phyloP scores from a whole-genome alignment of 2,888 invertebrate species.

The Apantesis nais region DNA sequence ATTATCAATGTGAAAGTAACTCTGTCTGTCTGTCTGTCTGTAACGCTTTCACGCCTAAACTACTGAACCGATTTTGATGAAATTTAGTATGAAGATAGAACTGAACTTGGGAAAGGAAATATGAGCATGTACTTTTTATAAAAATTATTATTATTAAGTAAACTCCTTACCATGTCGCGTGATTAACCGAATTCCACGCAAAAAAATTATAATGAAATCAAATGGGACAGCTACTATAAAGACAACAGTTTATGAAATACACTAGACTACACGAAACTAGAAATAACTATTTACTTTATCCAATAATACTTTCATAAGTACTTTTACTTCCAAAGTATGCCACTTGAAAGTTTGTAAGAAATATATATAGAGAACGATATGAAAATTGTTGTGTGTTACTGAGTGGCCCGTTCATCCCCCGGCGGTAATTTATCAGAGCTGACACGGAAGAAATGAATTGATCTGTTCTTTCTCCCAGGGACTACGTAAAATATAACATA shows the following conservation, averaged over 20 bases:
- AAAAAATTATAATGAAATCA: too few relatives aligned
- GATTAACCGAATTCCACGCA: too few relatives aligned
- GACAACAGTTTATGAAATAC: background rate
- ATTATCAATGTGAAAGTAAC: too few relatives aligned
- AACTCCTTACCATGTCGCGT: too few relatives aligned
- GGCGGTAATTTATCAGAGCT: conserved; percentile 3
- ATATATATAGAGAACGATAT: conserved; percentile 2
- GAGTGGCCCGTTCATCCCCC: background rate
- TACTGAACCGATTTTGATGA: too few relatives aligned
- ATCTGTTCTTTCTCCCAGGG: background rate
- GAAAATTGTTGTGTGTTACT: background rate
- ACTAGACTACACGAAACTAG: too few relatives aligned
- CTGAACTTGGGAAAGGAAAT: too few relatives aligned
- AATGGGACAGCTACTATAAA: background rate
- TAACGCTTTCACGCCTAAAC: too few relatives aligned
- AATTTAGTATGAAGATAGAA: too few relatives aligned
- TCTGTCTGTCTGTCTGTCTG: too few relatives aligned
- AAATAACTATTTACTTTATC: background rate
- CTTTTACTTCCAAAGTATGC: background rate
- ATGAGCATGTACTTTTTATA: too few relatives aligned
- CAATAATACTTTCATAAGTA: background rate
- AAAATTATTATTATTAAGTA: too few relatives aligned
- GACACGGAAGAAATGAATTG: conserved; percentile 14
- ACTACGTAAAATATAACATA: background rate
- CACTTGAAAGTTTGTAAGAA: conserved; percentile 7